These are phyloP conservation scores for Leucophenga maculata DNA, from an alignment of 2,888 invertebrate species.

Conservation along the genomic window DNA sequence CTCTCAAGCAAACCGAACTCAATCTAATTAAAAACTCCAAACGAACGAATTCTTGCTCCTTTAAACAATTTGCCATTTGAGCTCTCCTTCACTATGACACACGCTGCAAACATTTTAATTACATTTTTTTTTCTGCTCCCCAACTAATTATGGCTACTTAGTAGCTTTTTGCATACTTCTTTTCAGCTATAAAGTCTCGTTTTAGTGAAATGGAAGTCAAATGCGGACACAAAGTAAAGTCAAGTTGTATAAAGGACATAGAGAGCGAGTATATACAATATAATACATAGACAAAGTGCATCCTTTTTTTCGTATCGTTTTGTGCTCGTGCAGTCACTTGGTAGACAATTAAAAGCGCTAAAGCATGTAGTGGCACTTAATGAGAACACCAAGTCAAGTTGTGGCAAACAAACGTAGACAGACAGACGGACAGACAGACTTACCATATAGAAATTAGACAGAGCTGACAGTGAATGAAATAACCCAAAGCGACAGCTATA, in stretches of 20 bases:
- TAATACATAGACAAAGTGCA: too few species aligned
- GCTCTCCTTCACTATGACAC: too few species aligned
- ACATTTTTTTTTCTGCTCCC: neutral
- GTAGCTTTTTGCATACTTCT: neutral
- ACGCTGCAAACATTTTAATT: neutral
- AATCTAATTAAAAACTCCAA: too few species aligned
- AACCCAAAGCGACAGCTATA: neutral
- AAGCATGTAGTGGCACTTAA: constrained; percentile 4
- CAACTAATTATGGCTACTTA: constrained; percentile 9
- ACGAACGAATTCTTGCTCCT: too few species aligned
- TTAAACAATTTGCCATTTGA: too few species aligned
- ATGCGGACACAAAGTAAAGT: neutral
- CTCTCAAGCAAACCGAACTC: too few species aligned
- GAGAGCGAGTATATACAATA: too few species aligned
- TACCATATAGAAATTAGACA: neutral
- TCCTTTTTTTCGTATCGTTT: too few species aligned
- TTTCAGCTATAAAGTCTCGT: neutral
- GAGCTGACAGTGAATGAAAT: neutral
- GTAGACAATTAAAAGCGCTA: constrained; percentile 6
- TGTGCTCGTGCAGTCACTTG: neutral
- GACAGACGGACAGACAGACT: neutral
- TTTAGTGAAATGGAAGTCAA: neutral
- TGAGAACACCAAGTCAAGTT: neutral
- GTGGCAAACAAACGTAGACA: neutral
- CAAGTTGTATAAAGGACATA: neutral